Conservation (phyloP, 2,888 invertebrate genomes). For the Himalopsyche tibetana region DNA sequence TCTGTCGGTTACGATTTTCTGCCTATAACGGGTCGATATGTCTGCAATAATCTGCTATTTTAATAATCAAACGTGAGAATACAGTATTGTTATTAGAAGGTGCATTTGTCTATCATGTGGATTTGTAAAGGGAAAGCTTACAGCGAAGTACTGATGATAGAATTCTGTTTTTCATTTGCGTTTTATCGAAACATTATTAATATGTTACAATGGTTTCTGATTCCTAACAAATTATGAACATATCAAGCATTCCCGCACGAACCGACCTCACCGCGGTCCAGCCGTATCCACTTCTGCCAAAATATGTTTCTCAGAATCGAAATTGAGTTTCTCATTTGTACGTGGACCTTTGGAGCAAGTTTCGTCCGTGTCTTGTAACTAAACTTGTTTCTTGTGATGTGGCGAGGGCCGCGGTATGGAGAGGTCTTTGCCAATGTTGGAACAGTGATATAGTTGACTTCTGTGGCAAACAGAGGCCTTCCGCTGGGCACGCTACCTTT, state of each 20-base stretch:
- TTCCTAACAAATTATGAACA: not conserved
- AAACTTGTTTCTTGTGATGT: constrained; percentile 63
- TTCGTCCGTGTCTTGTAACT: constrained; percentile 62
- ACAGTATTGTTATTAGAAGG: too few species aligned
- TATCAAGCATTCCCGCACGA: constrained; percentile 41
- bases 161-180: too few species aligned
- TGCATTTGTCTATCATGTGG: too few species aligned
- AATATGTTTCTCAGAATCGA: constrained; percentile 60
- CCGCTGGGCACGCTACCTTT: constrained; percentile 26
- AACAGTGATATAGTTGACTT: constrained; percentile 62
- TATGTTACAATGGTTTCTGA: not conserved
- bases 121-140: too few species aligned
- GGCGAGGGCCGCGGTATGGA: constrained; percentile 58
- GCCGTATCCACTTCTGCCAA: constrained; percentile 7
- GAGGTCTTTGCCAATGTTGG: constrained; percentile 45
- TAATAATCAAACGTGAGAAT: too few species aligned
- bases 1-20: too few species aligned
- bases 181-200: too few species aligned
- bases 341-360: constrained; percentile 62
- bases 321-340: constrained; percentile 65
- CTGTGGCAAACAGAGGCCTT: constrained; percentile 24
- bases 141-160: too few species aligned
- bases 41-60: too few species aligned
- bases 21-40: too few species aligned
- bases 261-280: constrained; percentile 26